Percentiles rank a stretch among this genome's conserved stretches.
Conservation (phyloP, 2,113 vertebrate genomes). For the Tachuris rubrigastra region DNA sequence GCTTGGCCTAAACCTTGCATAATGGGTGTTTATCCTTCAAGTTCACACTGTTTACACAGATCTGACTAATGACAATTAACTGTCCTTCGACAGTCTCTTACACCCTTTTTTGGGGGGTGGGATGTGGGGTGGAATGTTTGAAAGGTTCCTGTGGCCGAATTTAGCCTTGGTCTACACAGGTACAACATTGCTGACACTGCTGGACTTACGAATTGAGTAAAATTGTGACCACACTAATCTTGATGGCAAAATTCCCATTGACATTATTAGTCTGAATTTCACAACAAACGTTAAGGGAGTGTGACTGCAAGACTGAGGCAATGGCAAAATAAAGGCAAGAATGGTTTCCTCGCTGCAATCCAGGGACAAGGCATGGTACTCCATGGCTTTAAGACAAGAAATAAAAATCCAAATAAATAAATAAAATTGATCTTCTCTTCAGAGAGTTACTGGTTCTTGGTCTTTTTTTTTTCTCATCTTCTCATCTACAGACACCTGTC, state of each 20-base stretch:
- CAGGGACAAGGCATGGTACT: background rate
- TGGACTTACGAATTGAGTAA: background rate
- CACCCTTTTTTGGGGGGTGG: background rate
- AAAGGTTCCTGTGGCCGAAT: background rate
- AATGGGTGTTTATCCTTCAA: background rate
- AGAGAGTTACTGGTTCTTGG: background rate
- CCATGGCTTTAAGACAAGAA: background rate
- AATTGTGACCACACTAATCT: background rate
- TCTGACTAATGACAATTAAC: background rate
- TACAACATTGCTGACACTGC: background rate
- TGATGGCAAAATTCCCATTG: background rate
- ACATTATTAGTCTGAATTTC: slow-evolving; percentile 19
- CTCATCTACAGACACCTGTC: background rate
- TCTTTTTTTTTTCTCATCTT: background rate
- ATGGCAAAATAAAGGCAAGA: slow-evolving; percentile 24
- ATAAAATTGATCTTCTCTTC: background rate
- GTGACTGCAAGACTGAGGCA: slow-evolving; percentile 19
- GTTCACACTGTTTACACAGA: background rate
- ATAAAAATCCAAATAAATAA: background rate
- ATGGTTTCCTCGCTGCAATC: background rate
- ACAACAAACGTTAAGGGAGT: background rate
- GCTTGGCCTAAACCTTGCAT: background rate
- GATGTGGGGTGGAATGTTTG: background rate
- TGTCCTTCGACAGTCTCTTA: background rate
- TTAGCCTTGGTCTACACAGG: background rate